Conservation (phyloP, 1,140 invertebrate species). For the Drosophila paulistorum region DNA sequence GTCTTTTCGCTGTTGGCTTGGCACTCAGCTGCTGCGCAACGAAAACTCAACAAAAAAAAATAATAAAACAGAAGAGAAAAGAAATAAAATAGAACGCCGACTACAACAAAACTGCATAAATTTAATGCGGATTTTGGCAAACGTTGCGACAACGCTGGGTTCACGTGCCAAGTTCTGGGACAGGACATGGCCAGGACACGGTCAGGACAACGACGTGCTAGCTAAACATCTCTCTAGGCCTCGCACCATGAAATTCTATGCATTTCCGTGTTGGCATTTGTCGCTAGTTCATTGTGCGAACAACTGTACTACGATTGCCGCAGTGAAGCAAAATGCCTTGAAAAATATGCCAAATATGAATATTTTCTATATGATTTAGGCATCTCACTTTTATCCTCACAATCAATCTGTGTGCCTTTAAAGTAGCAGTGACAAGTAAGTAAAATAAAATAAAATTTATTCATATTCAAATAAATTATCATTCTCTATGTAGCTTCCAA, state of each 20-base stretch:
- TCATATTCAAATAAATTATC: background rate
- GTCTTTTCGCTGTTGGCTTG: constrained; percentile 30
- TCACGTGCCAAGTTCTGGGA: constrained; percentile 65
- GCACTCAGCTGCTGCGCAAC: constrained; percentile 48
- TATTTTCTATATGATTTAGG: background rate
- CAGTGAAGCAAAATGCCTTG: constrained; percentile 16
- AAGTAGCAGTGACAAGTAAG: background rate
- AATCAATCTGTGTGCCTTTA: too few species aligned
- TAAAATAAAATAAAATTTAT: background rate
- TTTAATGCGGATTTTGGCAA: constrained; percentile 80
- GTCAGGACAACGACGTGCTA: constrained; percentile 30
- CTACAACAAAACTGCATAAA: constrained; percentile 78
- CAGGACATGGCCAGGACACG: constrained; percentile 12
- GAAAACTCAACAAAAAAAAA: constrained; percentile 38
- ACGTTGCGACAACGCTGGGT: constrained; percentile 73
- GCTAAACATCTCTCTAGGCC: constrained; percentile 41
- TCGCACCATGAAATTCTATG: constrained; percentile 71
- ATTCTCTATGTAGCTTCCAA: background rate
- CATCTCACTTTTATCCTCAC: too few species aligned
- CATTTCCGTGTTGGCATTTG: constrained; percentile 79
- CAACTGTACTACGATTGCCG: constrained; percentile 14
- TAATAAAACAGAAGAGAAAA: constrained; percentile 34
- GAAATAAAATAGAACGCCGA: constrained; percentile 42
- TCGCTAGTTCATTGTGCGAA: constrained; percentile 68
- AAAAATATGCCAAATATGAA: background rate